Base-by-base conservation (phyloP, 2,888 invertebrate genomes). In the Augochlorella aurata region DNA sequence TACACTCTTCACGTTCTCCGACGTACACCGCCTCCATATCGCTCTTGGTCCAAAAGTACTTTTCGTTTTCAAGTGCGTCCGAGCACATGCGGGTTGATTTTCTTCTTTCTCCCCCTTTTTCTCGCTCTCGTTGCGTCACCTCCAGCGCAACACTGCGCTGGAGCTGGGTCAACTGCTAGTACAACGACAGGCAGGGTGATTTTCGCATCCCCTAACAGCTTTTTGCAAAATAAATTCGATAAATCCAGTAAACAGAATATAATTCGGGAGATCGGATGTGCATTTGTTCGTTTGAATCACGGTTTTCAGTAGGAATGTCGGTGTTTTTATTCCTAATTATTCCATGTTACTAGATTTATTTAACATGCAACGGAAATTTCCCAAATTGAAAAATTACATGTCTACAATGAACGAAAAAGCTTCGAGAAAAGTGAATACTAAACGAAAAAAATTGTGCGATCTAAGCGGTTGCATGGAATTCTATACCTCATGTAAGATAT, bases 1-100 rank as follows among this genome's bases (percentile, higher is more conserved):
- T 78, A 81, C 79, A 74, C 83, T 79, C 84, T 87, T 69, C 79
- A 81, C 83, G 80, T 82, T 80, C 84, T 78, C 74, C 80, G 85
- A 80, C 85, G 85, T 78, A 73, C 73, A 83, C 80, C 78, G 79
- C 80, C 81, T 83, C 86, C 80, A 80, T 85, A 78, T 78, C 69
- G 78, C 83, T 85, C 85, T 84, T 78, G 66, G 83, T 78, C 84
- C 88, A 87, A 92, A 91, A 92, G 92, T 92, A 90, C 92, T 92
- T 91, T 90, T 86, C 85, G 86, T 86, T 85, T 89, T 90, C 89
- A 84, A 90, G 91, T 90, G 86, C 86, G 86, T 87, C 84, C 87
- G 87, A 90, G 90, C 87, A 88, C 88, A 91, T 91, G 90, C 91
- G 90, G 91, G 91, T 90, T 91, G 91, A 89, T 89, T 91, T 90